A percentile compares a stretch with the other conserved stretches of the same genome.
These are phyloP conservation scores for Apodemus agrarius DNA, from an alignment of 2,797 vertebrate genomes.

Conservation along the genomic window DNA sequence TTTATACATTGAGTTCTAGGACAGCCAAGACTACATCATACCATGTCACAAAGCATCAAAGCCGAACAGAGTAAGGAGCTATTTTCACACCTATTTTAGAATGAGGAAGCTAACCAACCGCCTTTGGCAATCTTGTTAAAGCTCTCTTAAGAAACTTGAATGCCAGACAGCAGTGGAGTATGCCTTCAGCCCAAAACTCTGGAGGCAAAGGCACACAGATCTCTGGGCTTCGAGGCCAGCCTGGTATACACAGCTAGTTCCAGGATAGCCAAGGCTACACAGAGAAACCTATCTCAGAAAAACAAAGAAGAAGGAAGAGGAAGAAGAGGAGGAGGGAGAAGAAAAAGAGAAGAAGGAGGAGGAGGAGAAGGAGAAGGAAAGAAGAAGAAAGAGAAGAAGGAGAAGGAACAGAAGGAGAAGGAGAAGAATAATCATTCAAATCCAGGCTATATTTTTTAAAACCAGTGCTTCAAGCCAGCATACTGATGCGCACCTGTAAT, in stretches of 20 bases:
- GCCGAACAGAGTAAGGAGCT: background rate
- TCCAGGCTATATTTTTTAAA: background rate
- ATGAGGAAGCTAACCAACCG: slow-evolving; percentile 1
- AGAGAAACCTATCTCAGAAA: background rate
- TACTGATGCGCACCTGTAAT: background rate
- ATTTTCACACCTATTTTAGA: slow-evolving; percentile 35
- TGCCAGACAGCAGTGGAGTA: background rate
- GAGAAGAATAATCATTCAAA: background rate
- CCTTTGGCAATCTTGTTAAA: slow-evolving; percentile 38
- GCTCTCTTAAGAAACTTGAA: slow-evolving; percentile 27
- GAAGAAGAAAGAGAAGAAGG: too few species aligned
- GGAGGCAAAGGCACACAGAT: background rate
- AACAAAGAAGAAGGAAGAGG: too few species aligned
- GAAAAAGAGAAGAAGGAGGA: too few species aligned
- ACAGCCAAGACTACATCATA: too few species aligned
- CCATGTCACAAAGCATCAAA: background rate
- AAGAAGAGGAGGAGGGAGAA: too few species aligned
- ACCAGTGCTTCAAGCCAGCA: background rate
- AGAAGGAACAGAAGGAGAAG: too few species aligned
- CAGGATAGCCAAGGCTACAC: background rate
- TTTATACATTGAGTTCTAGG: background rate
- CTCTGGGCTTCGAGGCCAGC: background rate
- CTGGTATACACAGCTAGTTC: background rate
- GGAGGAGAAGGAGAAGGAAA: fast-evolving
- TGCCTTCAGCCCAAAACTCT: background rate